Conservation (phyloP, 2,888 invertebrate genomes). For the Lithophane leautieri region DNA sequence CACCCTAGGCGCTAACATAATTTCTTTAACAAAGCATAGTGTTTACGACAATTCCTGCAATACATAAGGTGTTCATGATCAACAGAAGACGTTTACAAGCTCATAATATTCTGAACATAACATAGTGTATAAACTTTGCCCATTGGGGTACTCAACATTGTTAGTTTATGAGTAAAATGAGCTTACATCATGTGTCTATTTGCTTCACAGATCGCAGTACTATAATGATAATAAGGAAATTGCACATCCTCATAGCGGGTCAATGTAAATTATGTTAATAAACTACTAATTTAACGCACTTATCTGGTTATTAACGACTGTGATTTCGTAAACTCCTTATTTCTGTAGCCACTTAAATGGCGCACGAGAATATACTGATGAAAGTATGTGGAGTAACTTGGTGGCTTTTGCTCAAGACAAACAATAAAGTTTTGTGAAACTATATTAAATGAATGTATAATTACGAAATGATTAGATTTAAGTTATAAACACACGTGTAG, state of each 20-base stretch:
- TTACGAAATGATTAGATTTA: not conserved
- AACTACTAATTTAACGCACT: conserved; percentile 30
- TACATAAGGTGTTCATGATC: conserved; percentile 5
- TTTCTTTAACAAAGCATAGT: conserved; percentile 4
- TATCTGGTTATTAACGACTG: conserved; percentile 12
- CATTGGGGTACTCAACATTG: not conserved
- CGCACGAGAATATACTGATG: not conserved
- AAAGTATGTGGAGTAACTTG: not conserved
- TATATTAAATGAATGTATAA: not conserved
- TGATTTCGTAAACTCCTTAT: conserved; percentile 22
- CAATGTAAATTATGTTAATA: conserved; percentile 31
- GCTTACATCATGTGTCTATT: not conserved
- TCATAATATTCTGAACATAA: conserved; percentile 30
- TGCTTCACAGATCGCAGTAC: not conserved
- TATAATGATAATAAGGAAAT: conserved; percentile 26
- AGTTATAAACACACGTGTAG: not conserved
- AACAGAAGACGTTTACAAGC: conserved; percentile 15
- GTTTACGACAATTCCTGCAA: not conserved
- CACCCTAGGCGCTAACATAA: conserved; percentile 1
- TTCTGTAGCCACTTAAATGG: not conserved
- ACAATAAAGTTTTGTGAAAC: not conserved
- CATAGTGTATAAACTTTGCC: not conserved
- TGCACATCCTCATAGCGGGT: not conserved
- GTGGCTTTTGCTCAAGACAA: too few species aligned
- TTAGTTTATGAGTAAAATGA: not conserved